Evolutionary conservation across 2,888 invertebrate species (phyloP).

Genomic region (Teinopalpus imperialis): DNA sequence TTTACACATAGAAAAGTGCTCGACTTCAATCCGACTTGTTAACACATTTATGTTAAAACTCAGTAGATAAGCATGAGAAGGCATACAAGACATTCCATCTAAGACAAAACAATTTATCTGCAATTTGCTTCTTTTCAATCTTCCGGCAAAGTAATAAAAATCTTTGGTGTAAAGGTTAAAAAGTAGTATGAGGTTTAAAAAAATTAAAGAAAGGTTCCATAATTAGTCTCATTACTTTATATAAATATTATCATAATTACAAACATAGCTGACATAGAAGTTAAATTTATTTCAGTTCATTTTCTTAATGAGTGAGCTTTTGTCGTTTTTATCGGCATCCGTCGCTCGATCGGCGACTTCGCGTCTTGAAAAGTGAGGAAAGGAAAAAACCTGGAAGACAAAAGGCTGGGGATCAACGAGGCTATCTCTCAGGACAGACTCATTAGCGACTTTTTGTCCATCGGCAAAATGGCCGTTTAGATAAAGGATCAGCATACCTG

Average conservation of each 20-base stretch:
- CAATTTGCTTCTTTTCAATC: too few relatives aligned
- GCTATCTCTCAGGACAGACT: conserved; percentile 15
- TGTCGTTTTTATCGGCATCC: conserved; percentile 23
- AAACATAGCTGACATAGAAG: conserved; percentile 5
- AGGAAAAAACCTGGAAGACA: conserved; percentile 19
- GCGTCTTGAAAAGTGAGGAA: conserved; percentile 20
- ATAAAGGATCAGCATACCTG: conserved; percentile 17
- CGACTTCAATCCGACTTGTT: too few relatives aligned
- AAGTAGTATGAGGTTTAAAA: not conserved
- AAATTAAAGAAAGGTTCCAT: conserved; percentile 9
- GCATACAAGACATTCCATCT: too few relatives aligned
- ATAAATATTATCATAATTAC: conserved; percentile 16
- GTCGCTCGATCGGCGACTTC: conserved; percentile 19
- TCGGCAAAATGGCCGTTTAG: conserved; percentile 18
- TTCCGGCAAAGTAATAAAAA: too few relatives aligned
- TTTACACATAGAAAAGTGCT: too few relatives aligned
- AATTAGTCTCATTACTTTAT: conserved; percentile 14
- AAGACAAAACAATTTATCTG: too few relatives aligned
- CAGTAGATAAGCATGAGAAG: too few relatives aligned
- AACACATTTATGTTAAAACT: too few relatives aligned
- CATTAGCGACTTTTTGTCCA: conserved; percentile 25
- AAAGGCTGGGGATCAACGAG: conserved; percentile 18
- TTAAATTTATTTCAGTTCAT: conserved; percentile 21
- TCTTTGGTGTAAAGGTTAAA: too few relatives aligned
- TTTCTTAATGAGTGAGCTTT: conserved; percentile 23